Percentiles rank a stretch among this genome's conserved stretches.
Conservation (phyloP, 1,140 invertebrate genomes). For the Prorops nasuta region DNA sequence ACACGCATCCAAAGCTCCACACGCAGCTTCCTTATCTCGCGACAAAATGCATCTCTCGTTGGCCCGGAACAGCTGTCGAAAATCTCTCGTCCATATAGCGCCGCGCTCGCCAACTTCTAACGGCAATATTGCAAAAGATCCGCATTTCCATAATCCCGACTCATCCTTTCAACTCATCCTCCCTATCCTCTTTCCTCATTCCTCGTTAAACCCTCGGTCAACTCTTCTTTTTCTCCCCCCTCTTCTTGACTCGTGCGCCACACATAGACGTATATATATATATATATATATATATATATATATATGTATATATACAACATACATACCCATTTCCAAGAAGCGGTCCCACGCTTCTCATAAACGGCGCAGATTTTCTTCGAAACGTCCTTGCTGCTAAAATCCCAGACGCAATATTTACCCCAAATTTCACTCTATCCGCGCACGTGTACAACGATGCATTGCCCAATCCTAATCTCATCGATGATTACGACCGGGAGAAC, state of each 20-base stretch:
- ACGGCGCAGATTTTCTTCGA: constrained; percentile 44
- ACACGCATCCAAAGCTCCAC: constrained; percentile 16
- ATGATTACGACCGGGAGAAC: too few species aligned
- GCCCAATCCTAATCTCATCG: too few species aligned
- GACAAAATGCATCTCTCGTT: constrained; percentile 46
- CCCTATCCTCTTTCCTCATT: neutral
- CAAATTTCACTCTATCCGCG: too few species aligned
- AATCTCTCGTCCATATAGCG: constrained; percentile 19
- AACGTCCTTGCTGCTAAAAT: too few species aligned
- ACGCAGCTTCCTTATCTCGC: constrained; percentile 25
- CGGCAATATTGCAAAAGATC: constrained; percentile 26
- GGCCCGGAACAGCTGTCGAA: constrained; percentile 31
- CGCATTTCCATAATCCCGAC: constrained; percentile 36
- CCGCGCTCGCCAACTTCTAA: constrained; percentile 18
- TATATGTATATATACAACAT: too few species aligned
- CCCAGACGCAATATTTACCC: too few species aligned
- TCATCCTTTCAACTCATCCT: constrained; percentile 15
- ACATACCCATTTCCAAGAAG: constrained; percentile 40
- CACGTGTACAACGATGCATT: too few species aligned
- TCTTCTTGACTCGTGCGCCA: too few species aligned
- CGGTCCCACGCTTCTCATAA: constrained; percentile 41
- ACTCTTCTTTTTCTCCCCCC: constrained; percentile 6
- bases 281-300: too few species aligned
- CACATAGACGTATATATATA: too few species aligned
- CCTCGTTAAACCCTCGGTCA: constrained; percentile 2